phyloP scores from a whole-genome alignment of 2,797 vertebrate species.

The Denticeps clupeoides region DNA sequence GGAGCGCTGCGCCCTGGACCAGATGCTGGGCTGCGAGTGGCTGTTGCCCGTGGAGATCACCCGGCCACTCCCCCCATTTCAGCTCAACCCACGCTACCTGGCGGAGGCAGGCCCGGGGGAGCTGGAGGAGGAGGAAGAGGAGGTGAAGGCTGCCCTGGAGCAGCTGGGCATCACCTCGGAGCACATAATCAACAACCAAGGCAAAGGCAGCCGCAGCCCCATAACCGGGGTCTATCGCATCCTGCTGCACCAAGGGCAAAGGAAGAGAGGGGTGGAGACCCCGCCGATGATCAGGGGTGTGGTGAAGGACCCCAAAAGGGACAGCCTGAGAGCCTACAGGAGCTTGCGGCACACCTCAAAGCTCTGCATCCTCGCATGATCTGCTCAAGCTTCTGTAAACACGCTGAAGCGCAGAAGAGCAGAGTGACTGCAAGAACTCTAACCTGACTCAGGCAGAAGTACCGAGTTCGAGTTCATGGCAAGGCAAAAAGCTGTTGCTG shows the following conservation, averaged over 20 bases:
- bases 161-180: slow-evolving; percentile 73
- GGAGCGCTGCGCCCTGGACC: slow-evolving; percentile 67
- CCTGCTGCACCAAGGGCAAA: slow-evolving; percentile 72
- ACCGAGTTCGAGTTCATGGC: too few relatives aligned
- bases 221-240: slow-evolving; percentile 79
- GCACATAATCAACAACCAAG: slow-evolving; percentile 66
- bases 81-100: slow-evolving; percentile 57
- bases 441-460: too few relatives aligned
- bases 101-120: slow-evolving; percentile 33
- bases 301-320: slow-evolving; percentile 63
- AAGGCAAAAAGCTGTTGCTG: too few relatives aligned
- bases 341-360: slow-evolving; percentile 79
- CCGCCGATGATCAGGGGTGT: slow-evolving; percentile 63
- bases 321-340: slow-evolving; percentile 58
- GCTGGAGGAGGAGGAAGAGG: slow-evolving; percentile 61
- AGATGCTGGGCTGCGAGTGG: slow-evolving; percentile 86
- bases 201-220: slow-evolving; percentile 60
- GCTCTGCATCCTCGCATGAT: slow-evolving; percentile 63
- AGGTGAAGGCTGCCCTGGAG: slow-evolving; percentile 64
- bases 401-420: too few relatives aligned
- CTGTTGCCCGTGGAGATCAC: slow-evolving; percentile 74
- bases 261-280: slow-evolving; percentile 60
- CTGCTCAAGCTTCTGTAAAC: too few relatives aligned
- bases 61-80: slow-evolving; percentile 51
- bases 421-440: too few relatives aligned